Evolutionary conservation across 2,797 vertebrate genomes (phyloP).

Genomic region (Agapornis canus): DNA sequence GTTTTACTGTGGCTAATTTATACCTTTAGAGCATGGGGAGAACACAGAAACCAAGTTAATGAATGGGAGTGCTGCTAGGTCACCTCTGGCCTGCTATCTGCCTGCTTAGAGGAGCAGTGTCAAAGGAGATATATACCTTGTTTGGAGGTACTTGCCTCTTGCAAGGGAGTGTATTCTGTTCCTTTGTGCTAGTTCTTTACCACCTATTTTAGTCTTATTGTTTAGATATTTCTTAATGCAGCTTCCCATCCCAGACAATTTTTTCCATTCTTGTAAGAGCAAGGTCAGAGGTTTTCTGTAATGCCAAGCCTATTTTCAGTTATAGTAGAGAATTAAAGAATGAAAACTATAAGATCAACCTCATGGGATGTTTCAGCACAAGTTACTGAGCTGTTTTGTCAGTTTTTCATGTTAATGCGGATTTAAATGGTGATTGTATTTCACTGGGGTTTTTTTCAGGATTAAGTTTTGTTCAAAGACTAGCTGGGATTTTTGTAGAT

Average conservation of each 20-base stretch:
- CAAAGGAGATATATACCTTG: not conserved
- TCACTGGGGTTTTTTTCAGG: not conserved
- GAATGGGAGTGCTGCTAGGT: not conserved
- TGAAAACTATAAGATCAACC: not conserved
- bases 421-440: not conserved
- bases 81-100: not conserved
- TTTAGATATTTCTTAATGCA: not conserved
- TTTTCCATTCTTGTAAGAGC: not conserved
- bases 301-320: not conserved
- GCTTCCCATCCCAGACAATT: not conserved
- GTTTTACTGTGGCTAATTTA: not conserved
- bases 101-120: not conserved
- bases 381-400: not conserved
- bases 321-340: not conserved
- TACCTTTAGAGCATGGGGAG: not conserved
- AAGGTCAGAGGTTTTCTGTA: not conserved
- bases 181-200: not conserved
- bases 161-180: not conserved
- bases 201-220: not conserved
- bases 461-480: not conserved
- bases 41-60: not conserved
- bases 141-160: not conserved
- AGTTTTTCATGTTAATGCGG: not conserved
- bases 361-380: not conserved
- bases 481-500: not conserved